Evolutionary conservation across 2,113 vertebrate genomes (phyloP).

Genomic region (Bos taurus): ARS-UCD2.0 NC_037343.1:67583001-67583500

Average conservation of each 20-base stretch:
- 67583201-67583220: background rate
- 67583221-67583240: background rate
- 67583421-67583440: background rate
- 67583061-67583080: background rate
- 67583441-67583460: background rate
- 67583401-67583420: background rate
- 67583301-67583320: background rate
- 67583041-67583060: background rate
- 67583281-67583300: background rate
- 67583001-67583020: background rate
- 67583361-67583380: background rate
- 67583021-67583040: background rate
- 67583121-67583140: constrained; percentile 1
- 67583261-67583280: background rate
- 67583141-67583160: constrained; percentile 2
- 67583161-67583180: background rate
- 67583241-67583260: background rate
- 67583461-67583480: background rate
- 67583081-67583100: background rate
- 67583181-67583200: background rate
- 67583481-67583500: background rate
- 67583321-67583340: background rate
- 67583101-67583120: background rate
- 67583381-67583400: background rate
- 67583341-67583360: background rate